Base-by-base conservation (phyloP, 2,888 invertebrate genomes). In the Leptothorax acervorum region DNA sequence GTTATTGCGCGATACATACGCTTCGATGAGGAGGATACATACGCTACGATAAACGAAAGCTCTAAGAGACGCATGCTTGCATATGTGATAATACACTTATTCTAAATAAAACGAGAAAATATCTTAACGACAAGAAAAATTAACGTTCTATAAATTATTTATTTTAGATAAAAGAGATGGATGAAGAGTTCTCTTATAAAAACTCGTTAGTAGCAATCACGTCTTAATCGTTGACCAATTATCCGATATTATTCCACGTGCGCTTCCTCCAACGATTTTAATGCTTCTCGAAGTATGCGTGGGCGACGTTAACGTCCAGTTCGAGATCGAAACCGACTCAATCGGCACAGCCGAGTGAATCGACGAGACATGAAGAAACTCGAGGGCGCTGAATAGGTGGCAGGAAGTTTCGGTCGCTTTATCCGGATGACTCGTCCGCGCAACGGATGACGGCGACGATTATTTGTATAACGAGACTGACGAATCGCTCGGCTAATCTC, bases 401-500 rank as follows among this genome's bases (percentile, higher is more conserved):
- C 79, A 60, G 76, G 31, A 60, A 81, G 76, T 81, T 79, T 70
- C 31, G 42, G 9, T 28, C 76, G 70, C 12, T 70, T 79, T 79
- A 79, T 79, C 35, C 45, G 75, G 75, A 79, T 74, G 75, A 81
- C 48, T 79, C 79, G 75, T 2, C 12, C 23, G 35, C 39, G 55
- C 39, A 39, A 63, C 11, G 62, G 51, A 62, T 35, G 81, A 31
- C 81, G 62, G 75, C 57, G 75, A 79, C 23, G 79, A 81, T 81
- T 81, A 81, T 81, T 81, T 39, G 76, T 79, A 48, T 45, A 79
- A 74, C 75, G 31, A 48, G 55, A 75, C 90, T 93, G 93, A 94
- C 92, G 92, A 93, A 94, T 94, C 93, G 93, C 82, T 82, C 83
- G 86, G 82, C 89, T 94, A 92, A 94, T 94, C 90, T 88, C 85